A percentile compares a stretch with the other conserved stretches of the same genome.
phyloP scores from a whole-genome alignment of 2,797 vertebrate genomes.

The Cyclopterus lumpus region DNA sequence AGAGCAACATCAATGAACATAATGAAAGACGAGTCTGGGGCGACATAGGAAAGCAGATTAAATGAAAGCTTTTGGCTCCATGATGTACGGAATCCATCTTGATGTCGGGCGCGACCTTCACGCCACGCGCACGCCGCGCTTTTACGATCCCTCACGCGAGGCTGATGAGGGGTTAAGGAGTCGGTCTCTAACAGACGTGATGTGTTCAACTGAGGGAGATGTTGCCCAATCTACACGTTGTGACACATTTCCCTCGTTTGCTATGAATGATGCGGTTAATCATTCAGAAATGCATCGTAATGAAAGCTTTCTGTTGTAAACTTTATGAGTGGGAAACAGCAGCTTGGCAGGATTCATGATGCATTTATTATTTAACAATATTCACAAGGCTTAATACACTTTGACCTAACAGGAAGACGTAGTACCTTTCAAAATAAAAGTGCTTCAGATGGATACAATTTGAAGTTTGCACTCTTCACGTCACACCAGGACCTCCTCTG shows the following conservation, averaged over 20 bases:
- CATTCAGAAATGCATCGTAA: constrained; percentile 35
- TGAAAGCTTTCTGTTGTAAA: not conserved
- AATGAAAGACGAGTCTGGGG: constrained; percentile 71
- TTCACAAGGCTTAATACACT: not conserved
- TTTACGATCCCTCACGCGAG: constrained; percentile 50
- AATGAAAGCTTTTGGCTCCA: constrained; percentile 70
- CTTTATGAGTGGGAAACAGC: not conserved
- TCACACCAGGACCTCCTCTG: not conserved
- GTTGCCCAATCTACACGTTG: constrained; percentile 53
- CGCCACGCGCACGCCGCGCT: constrained; percentile 23
- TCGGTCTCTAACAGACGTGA: constrained; percentile 41
- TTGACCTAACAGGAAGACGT: not conserved
- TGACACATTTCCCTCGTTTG: constrained; percentile 48
- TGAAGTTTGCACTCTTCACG: not conserved
- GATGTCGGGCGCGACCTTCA: constrained; percentile 69
- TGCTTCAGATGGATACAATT: too few relatives aligned
- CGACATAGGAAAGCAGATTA: constrained; percentile 61
- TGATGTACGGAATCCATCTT: constrained; percentile 67
- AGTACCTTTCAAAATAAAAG: not conserved
- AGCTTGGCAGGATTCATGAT: not conserved
- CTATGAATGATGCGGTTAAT: constrained; percentile 44
- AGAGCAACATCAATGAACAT: too few relatives aligned
- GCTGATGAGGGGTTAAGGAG: constrained; percentile 60
- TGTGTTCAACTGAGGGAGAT: too few relatives aligned
- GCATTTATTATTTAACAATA: not conserved